phyloP scores from a whole-genome alignment of 2,113 vertebrate species.

The human region DNA sequence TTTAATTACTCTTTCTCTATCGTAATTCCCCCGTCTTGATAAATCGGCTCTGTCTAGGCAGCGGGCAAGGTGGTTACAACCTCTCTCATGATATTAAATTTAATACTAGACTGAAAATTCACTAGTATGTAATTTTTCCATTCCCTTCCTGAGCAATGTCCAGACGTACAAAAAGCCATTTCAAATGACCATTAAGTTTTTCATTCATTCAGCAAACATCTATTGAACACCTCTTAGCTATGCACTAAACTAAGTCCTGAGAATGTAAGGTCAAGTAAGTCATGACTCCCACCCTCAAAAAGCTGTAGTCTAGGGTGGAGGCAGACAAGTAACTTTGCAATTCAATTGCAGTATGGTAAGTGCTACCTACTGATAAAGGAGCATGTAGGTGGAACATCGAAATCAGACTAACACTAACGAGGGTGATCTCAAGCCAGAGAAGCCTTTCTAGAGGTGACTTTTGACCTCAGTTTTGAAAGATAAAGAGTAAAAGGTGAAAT shows the following conservation, averaged over 20 bases:
- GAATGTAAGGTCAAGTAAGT: slow-evolving; percentile 45
- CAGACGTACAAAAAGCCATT: neutral
- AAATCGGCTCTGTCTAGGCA: no score
- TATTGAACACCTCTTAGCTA: slow-evolving; percentile 37
- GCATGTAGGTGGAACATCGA: neutral
- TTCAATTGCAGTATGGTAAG: neutral
- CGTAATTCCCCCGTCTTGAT: no score
- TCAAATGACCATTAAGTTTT: neutral
- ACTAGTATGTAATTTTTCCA: neutral
- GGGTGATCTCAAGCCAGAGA: neutral
- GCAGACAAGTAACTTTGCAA: slow-evolving; percentile 9
- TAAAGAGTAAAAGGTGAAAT: neutral
- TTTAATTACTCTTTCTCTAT: no score
- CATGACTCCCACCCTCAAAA: slow-evolving; percentile 41
- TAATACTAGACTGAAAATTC: slow-evolving; percentile 22
- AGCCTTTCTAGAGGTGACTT: neutral
- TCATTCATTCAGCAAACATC: slow-evolving; percentile 17
- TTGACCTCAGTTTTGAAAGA: neutral
- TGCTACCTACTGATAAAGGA: neutral
- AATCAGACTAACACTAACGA: slow-evolving; percentile 3
- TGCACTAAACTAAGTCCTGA: neutral
- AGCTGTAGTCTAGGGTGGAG: neutral
- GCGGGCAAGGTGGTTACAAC: no score
- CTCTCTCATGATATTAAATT: neutral
- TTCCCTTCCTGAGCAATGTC: neutral